These are phyloP conservation scores for Diarsia rubi DNA, from an alignment of 2,888 invertebrate genomes.

Conservation along the genomic window DNA sequence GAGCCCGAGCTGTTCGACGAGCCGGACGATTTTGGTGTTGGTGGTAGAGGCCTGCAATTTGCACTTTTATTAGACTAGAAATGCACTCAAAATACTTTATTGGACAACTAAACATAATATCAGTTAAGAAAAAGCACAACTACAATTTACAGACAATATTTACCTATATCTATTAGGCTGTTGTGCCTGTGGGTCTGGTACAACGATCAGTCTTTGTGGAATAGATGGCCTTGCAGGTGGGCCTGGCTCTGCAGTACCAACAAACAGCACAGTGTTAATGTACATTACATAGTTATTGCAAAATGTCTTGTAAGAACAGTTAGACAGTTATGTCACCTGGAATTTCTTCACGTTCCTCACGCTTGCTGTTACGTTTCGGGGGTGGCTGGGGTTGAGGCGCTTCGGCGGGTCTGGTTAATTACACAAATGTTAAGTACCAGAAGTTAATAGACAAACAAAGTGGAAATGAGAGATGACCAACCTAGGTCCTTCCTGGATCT, in stretches of 20 bases:
- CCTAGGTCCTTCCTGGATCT: slow-evolving; percentile 96
- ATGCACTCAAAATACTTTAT: background rate
- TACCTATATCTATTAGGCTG: slow-evolving; percentile 92
- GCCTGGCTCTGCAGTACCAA: slow-evolving; percentile 93
- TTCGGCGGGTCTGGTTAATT: slow-evolving; percentile 92
- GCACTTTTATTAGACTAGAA: background rate
- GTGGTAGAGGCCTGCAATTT: slow-evolving; percentile 93
- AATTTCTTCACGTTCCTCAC: slow-evolving; percentile 91
- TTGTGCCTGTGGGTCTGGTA: slow-evolving; percentile 96
- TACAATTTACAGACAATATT: slow-evolving; percentile 50
- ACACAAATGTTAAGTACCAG: slow-evolving; percentile 58
- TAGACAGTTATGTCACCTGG: slow-evolving; percentile 82
- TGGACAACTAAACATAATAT: background rate
- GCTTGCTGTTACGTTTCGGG: slow-evolving; percentile 91
- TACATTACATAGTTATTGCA: slow-evolving; percentile 58
- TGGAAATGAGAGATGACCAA: slow-evolving; percentile 60
- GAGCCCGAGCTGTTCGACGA: slow-evolving; percentile 91
- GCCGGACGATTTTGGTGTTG: slow-evolving; percentile 94
- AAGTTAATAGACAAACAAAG: slow-evolving; percentile 57
- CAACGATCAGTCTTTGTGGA: slow-evolving; percentile 97
- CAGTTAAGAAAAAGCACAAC: slow-evolving; percentile 14
- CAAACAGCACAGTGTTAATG: slow-evolving; percentile 64
- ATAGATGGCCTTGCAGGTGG: slow-evolving; percentile 97
- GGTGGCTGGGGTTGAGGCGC: slow-evolving; percentile 91
- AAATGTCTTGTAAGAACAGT: slow-evolving; percentile 54